Evolutionary conservation across 2,113 vertebrate genomes (phyloP).

Genomic region (Merops nubicus): DNA sequence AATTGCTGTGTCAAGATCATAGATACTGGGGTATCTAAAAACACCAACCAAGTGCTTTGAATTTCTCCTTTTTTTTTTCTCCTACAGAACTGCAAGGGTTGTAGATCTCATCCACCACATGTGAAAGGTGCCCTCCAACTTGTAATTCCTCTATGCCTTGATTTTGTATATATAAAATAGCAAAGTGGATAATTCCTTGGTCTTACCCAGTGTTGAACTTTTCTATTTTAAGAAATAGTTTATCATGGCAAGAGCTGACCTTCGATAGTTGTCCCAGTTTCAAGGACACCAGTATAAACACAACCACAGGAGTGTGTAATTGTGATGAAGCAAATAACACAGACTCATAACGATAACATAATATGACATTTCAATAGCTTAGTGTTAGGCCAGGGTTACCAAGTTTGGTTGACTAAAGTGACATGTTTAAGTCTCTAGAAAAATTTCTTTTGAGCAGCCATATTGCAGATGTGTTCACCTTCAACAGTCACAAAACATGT

Average conservation of each 20-base stretch:
- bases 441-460: background rate
- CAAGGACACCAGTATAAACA: background rate
- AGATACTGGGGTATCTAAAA: background rate
- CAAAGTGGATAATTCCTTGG: background rate
- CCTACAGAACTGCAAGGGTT: background rate
- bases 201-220: background rate
- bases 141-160: background rate
- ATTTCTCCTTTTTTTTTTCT: background rate
- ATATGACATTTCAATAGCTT: background rate
- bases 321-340: background rate
- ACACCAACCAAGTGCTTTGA: rapidly evolving
- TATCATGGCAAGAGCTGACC: background rate
- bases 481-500: background rate
- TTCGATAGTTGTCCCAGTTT: background rate
- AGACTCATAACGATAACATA: background rate
- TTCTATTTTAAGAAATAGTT: background rate
- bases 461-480: background rate
- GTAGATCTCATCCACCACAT: background rate
- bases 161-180: background rate
- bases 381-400: rapidly evolving
- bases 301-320: background rate
- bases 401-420: background rate
- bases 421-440: background rate
- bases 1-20: rapidly evolving
- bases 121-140: background rate